phyloP scores from a whole-genome alignment of 1,140 invertebrate genomes.

The Trachelipus rathkii region DNA sequence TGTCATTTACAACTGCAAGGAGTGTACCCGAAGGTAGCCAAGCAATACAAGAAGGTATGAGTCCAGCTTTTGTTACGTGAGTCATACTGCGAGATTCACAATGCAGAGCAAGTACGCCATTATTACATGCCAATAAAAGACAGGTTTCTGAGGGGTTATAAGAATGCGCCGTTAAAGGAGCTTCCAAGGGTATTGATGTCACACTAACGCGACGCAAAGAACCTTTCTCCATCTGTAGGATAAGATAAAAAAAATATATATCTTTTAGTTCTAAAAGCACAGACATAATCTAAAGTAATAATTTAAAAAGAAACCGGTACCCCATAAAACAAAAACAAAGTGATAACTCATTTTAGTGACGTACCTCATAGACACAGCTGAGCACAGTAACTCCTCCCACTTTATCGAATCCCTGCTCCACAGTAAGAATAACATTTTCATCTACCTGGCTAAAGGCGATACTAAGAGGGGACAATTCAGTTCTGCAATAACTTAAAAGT shows the following conservation, averaged over 20 bases:
- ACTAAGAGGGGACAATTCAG: constrained; percentile 66
- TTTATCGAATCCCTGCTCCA: constrained; percentile 70
- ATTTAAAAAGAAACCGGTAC: too few relatives aligned
- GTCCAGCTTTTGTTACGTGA: constrained; percentile 57
- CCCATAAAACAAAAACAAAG: too few relatives aligned
- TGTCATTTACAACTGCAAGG: constrained; percentile 64
- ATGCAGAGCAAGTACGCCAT: constrained; percentile 69
- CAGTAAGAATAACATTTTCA: constrained; percentile 64
- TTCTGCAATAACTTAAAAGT: constrained; percentile 61
- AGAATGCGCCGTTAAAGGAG: constrained; percentile 48
- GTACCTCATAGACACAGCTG: constrained; percentile 66
- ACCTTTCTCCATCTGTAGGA: constrained; percentile 32
- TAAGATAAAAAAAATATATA: too few relatives aligned
- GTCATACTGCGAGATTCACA: constrained; percentile 62
- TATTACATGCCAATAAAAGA: constrained; percentile 68
- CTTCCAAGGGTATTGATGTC: constrained; percentile 66
- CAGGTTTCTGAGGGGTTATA: constrained; percentile 62
- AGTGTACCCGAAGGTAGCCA: constrained; percentile 70
- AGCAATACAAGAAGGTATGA: constrained; percentile 65
- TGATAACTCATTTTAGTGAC: constrained; percentile 37
- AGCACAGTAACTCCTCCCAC: constrained; percentile 71
- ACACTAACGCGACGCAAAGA: constrained; percentile 62
- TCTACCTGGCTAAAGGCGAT: constrained; percentile 63
- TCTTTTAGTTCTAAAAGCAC: too few relatives aligned
- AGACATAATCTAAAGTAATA: too few relatives aligned